Evolutionary conservation across 1,140 invertebrate species (phyloP).

Genomic region (Drosophila lacteicornis): DNA sequence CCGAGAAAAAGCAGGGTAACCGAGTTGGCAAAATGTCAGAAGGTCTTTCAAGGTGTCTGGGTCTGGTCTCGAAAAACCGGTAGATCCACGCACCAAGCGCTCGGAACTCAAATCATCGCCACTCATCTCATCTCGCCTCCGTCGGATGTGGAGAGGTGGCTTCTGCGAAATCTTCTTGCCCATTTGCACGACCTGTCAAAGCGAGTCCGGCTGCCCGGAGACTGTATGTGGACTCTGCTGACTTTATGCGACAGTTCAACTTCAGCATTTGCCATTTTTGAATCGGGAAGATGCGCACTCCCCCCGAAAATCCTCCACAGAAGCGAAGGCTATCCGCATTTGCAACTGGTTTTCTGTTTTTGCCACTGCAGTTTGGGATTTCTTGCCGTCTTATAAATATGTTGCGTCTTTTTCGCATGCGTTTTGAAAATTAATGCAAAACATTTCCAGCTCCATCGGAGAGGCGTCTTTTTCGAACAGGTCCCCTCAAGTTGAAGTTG

Average conservation of each 20-base stretch:
- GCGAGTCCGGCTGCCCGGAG: slow-evolving; percentile 6
- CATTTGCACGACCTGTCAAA: slow-evolving; percentile 32
- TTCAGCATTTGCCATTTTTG: slow-evolving; percentile 65
- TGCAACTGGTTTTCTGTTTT: slow-evolving; percentile 63
- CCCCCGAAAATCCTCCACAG: slow-evolving; percentile 4
- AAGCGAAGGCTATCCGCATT: slow-evolving; percentile 64
- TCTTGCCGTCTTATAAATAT: slow-evolving; percentile 32
- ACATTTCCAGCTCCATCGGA: slow-evolving; percentile 37
- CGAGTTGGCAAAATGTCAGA: slow-evolving; percentile 56
- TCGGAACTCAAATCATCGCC: slow-evolving; percentile 5
- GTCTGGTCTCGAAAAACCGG: slow-evolving; percentile 57
- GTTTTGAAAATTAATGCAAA: slow-evolving; percentile 62
- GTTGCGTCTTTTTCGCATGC: slow-evolving; percentile 51
- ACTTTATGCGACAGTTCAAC: slow-evolving; percentile 62
- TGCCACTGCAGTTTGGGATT: slow-evolving; percentile 47
- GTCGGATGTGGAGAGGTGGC: slow-evolving; percentile 18
- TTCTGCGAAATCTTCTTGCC: slow-evolving; percentile 58
- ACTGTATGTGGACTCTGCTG: neutral
- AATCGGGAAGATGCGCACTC: slow-evolving; percentile 36
- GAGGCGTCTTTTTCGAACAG: slow-evolving; percentile 23
- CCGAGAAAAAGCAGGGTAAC: slow-evolving; percentile 14
- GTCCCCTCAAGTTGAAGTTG: slow-evolving; percentile 55
- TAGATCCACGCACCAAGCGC: slow-evolving; percentile 43
- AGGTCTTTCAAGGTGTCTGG: slow-evolving; percentile 63
- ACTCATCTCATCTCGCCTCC: slow-evolving; percentile 3